Base-by-base conservation (phyloP, 2,797 vertebrate species). In the Anableps anableps region DNA sequence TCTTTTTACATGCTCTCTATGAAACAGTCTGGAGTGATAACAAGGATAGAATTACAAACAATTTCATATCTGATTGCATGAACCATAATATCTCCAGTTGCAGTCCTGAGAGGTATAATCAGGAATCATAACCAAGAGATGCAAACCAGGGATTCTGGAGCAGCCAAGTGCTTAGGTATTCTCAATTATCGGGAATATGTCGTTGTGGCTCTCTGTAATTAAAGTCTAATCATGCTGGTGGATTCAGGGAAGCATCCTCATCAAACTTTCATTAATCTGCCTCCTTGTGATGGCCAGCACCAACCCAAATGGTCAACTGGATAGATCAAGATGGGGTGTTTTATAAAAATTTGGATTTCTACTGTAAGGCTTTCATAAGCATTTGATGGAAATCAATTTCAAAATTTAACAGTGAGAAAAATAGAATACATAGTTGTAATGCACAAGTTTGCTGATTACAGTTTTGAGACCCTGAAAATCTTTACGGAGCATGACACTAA, bases 151-250 rank as follows among this genome's bases (percentile, higher is more conserved):
- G 80, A 86, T 88, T 82, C 80, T 82, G 80, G 82, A 82, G 83
- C 86, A 76, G 78, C 86, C 82, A 58, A 85, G 86, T 79, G 90
- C 89, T 91, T 87, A 80, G 89, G 91, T 94, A 92, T 93, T 93
- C 94, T 91, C 92, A 95, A 95, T 95, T 95, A 95, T 92, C 91
- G 94, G 89, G 92, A 94, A 94, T 93, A 91, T 92, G 93, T 94
- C 91, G 85, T 90, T 81, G 84, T 87, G 88, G 92, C 93, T 84
- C 85, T 87, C 74, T 10, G 93, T 94, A 95, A 95, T 95, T 95
- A 95, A 93, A 87, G 91, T 88, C 91, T 95, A 95, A 95, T 95
- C 94, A 94, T 89, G 85, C 75, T 26, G 80, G 80, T 89, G 88
- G 88, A 94, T 95, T 94, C 94, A 82, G 89, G 93, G 92, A 88